Conservation (phyloP, 2,113 vertebrate genomes). For the Cyphomyrus plagiostoma region DNA sequence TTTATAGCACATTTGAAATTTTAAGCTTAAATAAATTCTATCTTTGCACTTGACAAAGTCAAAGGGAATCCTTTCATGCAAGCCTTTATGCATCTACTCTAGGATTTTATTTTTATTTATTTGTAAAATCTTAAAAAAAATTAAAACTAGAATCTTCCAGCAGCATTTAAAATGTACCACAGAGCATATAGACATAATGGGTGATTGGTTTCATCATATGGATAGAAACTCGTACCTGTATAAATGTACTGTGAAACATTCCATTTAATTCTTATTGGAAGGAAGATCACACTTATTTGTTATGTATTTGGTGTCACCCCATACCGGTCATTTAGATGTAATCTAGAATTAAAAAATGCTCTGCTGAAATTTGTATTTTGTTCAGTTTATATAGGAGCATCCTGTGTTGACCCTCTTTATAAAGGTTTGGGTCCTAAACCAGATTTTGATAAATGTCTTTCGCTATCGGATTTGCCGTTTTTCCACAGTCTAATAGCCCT, state of each 20-base stretch:
- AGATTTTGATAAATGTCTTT: constrained; percentile 18
- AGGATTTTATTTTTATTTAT: background rate
- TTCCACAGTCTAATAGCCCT: constrained; percentile 1
- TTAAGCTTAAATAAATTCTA: background rate
- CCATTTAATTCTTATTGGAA: background rate
- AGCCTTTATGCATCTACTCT: background rate
- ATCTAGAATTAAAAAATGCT: background rate
- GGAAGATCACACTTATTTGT: background rate
- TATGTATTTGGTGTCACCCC: background rate
- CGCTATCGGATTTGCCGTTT: background rate
- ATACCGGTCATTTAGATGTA: background rate
- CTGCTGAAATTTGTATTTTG: background rate
- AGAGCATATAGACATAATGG: background rate
- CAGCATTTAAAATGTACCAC: background rate
- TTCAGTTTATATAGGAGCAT: background rate
- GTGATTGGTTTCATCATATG: background rate
- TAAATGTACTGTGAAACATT: background rate
- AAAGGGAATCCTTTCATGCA: background rate
- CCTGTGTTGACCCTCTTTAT: background rate
- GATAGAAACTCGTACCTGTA: background rate
- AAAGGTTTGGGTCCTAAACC: constrained; percentile 1
- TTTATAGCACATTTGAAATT: background rate
- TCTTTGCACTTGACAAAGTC: background rate
- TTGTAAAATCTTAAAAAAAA: background rate
- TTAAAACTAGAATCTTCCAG: background rate